Conservation (phyloP, 1,140 invertebrate species). For the Charaxes varanes region DNA sequence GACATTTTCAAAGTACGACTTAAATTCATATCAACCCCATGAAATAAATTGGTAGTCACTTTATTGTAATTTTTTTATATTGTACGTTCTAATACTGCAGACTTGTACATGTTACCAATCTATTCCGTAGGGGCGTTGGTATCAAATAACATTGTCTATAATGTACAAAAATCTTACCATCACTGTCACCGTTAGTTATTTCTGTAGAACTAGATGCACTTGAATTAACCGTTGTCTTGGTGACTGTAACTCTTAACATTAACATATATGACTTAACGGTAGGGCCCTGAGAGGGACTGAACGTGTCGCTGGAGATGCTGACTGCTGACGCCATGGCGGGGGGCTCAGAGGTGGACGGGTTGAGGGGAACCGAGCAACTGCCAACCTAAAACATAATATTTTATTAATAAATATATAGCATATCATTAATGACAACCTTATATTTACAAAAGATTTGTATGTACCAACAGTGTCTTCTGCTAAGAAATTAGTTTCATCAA, state of each 20-base stretch:
- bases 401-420: not conserved
- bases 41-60: no score
- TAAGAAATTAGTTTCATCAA: no score
- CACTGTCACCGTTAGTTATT: slow-evolving; percentile 68
- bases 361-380: slow-evolving; percentile 85
- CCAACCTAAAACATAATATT: slow-evolving; percentile 80
- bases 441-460: no score
- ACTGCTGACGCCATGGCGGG: slow-evolving; percentile 84
- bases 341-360: slow-evolving; percentile 83
- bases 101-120: no score
- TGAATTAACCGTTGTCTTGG: slow-evolving; percentile 30
- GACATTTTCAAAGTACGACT: no score
- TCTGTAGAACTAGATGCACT: slow-evolving; percentile 67
- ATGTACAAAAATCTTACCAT: slow-evolving; percentile 39
- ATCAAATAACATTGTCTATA: not conserved
- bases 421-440: not conserved
- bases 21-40: no score
- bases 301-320: slow-evolving; percentile 89
- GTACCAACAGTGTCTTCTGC: no score
- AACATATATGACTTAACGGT: slow-evolving; percentile 92
- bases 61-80: no score
- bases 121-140: no score
- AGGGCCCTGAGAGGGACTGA: slow-evolving; percentile 87
- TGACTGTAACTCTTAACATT: slow-evolving; percentile 82
- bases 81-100: no score